Base-by-base conservation (phyloP, 2,888 invertebrate genomes). In the Tanaodytes sp. region DNA sequence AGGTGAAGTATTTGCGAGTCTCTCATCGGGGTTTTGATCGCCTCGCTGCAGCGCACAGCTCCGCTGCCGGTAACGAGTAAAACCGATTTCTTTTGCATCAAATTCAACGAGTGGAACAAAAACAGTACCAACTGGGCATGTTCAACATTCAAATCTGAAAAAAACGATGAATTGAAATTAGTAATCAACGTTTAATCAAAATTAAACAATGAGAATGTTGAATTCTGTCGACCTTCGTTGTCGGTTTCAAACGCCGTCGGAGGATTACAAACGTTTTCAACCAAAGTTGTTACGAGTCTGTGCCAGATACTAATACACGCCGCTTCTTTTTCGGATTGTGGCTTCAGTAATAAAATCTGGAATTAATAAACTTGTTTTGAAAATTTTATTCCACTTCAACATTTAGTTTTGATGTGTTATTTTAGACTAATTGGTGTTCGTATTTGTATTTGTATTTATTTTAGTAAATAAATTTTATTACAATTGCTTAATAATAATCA, bases 51-150 rank as follows among this genome's bases (percentile, higher is more conserved):
- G 57, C 90, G 87, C 58, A 91, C 88, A 3, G 91, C 89, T 2
- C 91, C 93, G 71, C 93, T 92, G 1, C 94, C 92, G 27, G 93
- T 92, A 76, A 93, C 88, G 6, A 97, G 88, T 31, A 98, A 87
- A 1, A 98, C 94, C 1, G 94, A 93, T 85, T 98, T 98, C 86
- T 97, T 98, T 86, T 97, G 96, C 95, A 97, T 96, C 69, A 98
- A 87, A 77, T 96, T 96, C 65, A 98, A 86, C 0, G 96, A 95
- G 85, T 98, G 97, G 86, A 98, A 98, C 9, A 98, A 87, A 84
- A 97, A 97, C 6, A 98, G 88, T 71, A 98, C 86, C 31, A 98
- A 88, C 84, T 98, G 97, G 0, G 96, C 93, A 85, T 98, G 97
- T 83, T 98, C 98, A 48, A 97, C 95, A 84, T 97, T 98, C 66